Conservation (phyloP, 2,888 invertebrate genomes). For the Polydrusus pterygomalis region DNA sequence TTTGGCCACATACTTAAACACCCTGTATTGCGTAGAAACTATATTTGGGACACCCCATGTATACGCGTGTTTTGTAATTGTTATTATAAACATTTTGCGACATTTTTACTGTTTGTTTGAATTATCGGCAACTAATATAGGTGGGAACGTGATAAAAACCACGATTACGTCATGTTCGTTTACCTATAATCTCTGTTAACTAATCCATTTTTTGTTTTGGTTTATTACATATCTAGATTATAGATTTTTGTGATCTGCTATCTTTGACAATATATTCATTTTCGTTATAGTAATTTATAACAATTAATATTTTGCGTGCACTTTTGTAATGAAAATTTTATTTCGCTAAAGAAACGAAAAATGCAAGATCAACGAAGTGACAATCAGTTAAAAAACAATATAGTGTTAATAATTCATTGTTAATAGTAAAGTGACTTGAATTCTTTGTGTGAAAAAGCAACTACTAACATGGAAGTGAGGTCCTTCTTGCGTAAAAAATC, state of each 20-base stretch:
- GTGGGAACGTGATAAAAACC: slow-evolving; percentile 40
- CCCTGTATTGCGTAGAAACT: no score
- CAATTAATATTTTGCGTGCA: background rate
- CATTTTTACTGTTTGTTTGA: slow-evolving; percentile 3
- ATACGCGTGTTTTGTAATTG: background rate
- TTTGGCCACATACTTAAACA: no score
- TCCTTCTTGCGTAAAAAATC: slow-evolving; percentile 65
- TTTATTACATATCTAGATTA: slow-evolving; percentile 9
- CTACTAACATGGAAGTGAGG: slow-evolving; percentile 62
- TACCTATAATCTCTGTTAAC: slow-evolving; percentile 12
- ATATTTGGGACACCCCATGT: background rate
- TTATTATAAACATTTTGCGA: background rate
- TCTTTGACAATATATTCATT: background rate
- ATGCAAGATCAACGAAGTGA: no score
- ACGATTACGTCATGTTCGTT: slow-evolving; percentile 1
- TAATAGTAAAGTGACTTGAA: background rate
- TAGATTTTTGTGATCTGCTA: background rate
- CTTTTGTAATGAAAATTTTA: no score
- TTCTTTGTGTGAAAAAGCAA: background rate
- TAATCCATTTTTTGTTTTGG: slow-evolving; percentile 4
- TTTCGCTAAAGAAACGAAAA: no score
- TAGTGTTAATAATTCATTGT: background rate
- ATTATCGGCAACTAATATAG: slow-evolving; percentile 4
- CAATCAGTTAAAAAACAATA: background rate
- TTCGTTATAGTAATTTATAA: no score